Percentiles rank a stretch among this genome's conserved stretches.
These are phyloP conservation scores for Eupithecia centaureata DNA, from an alignment of 2,888 invertebrate genomes.

Conservation along the genomic window DNA sequence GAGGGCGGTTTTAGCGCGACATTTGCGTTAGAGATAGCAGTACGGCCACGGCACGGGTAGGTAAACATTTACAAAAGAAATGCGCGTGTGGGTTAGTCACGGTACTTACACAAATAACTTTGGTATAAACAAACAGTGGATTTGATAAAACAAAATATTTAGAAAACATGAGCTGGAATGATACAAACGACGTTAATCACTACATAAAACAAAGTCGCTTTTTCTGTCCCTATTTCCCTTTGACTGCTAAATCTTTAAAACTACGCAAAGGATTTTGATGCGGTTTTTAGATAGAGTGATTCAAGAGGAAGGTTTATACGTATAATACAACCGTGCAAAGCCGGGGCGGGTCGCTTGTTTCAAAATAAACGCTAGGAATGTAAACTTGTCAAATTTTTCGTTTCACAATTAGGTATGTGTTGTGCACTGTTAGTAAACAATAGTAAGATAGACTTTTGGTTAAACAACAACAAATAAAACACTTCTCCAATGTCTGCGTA, in stretches of 20 bases:
- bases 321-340: too few species aligned
- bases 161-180: not conserved
- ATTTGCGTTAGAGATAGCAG: not conserved
- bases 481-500: not conserved
- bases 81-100: not conserved
- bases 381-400: not conserved
- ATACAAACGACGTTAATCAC: not conserved
- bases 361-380: not conserved
- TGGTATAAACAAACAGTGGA: conserved; percentile 1
- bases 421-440: not conserved
- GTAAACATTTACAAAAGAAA: conserved; percentile 8
- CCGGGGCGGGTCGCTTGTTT: too few species aligned
- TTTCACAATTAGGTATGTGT: not conserved
- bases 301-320: too few species aligned
- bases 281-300: too few species aligned
- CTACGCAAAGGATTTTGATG: too few species aligned
- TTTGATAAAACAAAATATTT: conserved; percentile 3
- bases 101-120: conserved; percentile 5
- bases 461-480: not conserved
- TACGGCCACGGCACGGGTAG: not conserved
- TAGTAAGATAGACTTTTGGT: not conserved
- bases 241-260: too few species aligned
- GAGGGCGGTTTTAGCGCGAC: too few species aligned
- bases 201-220: too few species aligned
- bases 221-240: too few species aligned